Conservation (phyloP, 2,113 vertebrate genomes). For the Mormoops blainvillei region DNA sequence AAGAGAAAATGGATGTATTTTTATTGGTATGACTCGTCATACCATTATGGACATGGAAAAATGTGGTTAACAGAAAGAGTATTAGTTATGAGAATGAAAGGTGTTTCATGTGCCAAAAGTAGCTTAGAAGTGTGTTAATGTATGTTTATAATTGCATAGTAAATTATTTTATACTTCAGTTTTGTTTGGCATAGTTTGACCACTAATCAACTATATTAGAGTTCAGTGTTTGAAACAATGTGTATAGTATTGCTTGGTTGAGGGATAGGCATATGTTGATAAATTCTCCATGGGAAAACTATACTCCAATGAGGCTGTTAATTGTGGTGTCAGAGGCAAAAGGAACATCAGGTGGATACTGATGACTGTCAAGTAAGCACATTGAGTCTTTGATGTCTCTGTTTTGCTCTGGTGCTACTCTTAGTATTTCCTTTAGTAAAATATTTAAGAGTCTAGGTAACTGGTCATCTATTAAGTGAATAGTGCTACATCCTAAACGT, state of each 20-base stretch:
- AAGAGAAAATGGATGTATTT: neutral
- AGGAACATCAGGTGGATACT: neutral
- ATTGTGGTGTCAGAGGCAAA: neutral
- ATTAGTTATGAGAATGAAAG: neutral
- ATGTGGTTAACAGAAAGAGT: neutral
- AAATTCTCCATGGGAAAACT: neutral
- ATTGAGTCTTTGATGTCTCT: neutral
- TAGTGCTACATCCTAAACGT: neutral
- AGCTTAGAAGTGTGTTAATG: neutral
- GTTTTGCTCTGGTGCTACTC: neutral
- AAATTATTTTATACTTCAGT: neutral
- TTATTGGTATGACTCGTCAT: neutral
- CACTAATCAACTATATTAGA: neutral
- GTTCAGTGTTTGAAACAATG: neutral
- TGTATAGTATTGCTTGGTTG: neutral
- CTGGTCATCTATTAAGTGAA: neutral
- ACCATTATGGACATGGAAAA: neutral
- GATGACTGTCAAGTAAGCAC: neutral
- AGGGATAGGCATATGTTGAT: neutral
- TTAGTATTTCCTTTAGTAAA: neutral
- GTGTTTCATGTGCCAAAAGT: neutral
- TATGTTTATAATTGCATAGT: neutral
- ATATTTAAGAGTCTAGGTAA: neutral
- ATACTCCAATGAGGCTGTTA: neutral
- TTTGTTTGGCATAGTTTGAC: neutral